Percentiles rank a stretch among this genome's conserved stretches.
Evolutionary conservation across 2,113 vertebrate genomes (phyloP).

Genomic region (Phocoena phocoena): DNA sequence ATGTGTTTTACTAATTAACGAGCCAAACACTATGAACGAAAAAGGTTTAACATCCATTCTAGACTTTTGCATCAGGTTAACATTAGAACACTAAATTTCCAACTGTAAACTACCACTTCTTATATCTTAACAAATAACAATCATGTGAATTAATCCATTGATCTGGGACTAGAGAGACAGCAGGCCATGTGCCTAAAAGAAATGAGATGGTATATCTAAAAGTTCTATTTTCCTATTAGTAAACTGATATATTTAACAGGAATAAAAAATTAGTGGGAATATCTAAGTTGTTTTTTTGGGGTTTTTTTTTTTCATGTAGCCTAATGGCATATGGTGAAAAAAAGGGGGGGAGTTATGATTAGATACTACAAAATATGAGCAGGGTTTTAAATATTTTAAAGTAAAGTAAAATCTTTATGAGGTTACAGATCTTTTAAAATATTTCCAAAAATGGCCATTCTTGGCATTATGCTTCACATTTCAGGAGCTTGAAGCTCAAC

Average conservation of each 20-base stretch:
- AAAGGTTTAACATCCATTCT: not conserved
- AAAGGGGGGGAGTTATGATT: not conserved
- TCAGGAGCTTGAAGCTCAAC: not conserved
- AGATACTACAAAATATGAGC: not conserved
- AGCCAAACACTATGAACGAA: not conserved
- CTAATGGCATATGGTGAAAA: not conserved
- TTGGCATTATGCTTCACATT: conserved; percentile 6
- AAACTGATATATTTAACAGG: not conserved
- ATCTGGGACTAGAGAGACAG: not conserved
- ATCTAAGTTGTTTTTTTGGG: not conserved
- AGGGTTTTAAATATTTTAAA: not conserved
- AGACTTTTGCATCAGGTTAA: not conserved
- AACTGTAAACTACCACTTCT: not conserved
- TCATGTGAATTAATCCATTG: not conserved
- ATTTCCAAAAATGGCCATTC: not conserved
- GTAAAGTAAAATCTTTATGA: conserved; percentile 14
- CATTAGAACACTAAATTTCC: not conserved
- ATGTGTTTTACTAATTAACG: not conserved
- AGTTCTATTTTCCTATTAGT: not conserved
- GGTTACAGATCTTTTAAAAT: not conserved
- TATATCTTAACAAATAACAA: not conserved
- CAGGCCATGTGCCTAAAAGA: not conserved
- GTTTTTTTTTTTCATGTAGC: not conserved
- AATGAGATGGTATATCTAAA: not conserved
- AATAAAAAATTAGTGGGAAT: not conserved